A percentile compares a stretch with the other conserved stretches of the same genome.
phyloP scores from a whole-genome alignment of 2,797 vertebrate species.

The Schizopygopsis malacanthus region DNA sequence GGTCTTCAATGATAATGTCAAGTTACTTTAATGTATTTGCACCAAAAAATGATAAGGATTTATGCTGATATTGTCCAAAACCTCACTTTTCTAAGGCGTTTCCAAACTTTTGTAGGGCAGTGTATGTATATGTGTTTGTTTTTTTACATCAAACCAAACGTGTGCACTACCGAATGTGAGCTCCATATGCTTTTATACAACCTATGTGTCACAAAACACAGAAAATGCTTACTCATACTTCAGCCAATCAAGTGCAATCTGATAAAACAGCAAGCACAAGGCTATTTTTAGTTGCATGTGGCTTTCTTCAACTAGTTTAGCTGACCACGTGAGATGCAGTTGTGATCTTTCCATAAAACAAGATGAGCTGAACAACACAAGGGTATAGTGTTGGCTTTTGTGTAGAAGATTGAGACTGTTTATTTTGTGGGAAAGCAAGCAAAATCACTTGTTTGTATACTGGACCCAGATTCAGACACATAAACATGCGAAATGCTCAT shows the following conservation, averaged over 20 bases:
- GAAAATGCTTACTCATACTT: slow-evolving; percentile 8
- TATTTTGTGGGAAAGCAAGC: not conserved
- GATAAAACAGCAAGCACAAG: not conserved
- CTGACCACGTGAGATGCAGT: not conserved
- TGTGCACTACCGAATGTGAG: slow-evolving; percentile 8
- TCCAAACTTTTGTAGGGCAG: no score
- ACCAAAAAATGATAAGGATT: no score
- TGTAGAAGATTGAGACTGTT: not conserved
- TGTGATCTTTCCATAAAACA: slow-evolving; percentile 24
- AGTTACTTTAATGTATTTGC: no score
- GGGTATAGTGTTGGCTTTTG: not conserved
- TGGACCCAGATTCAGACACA: not conserved
- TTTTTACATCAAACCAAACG: not conserved
- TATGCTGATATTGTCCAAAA: no score
- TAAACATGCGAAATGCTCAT: not conserved
- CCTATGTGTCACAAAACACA: not conserved
- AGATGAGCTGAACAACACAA: not conserved
- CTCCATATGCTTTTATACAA: slow-evolving; percentile 1
- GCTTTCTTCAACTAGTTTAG: not conserved
- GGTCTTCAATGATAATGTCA: no score
- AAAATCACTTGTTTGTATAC: slow-evolving; percentile 1
- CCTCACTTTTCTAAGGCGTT: no score
- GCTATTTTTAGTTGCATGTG: slow-evolving; percentile 33
- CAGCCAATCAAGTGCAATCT: slow-evolving; percentile 14
- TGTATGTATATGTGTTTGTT: no score